Percentiles rank a stretch among this genome's conserved stretches.
phyloP scores from a whole-genome alignment of 2,888 invertebrate genomes.

The Athrips mouffetella region DNA sequence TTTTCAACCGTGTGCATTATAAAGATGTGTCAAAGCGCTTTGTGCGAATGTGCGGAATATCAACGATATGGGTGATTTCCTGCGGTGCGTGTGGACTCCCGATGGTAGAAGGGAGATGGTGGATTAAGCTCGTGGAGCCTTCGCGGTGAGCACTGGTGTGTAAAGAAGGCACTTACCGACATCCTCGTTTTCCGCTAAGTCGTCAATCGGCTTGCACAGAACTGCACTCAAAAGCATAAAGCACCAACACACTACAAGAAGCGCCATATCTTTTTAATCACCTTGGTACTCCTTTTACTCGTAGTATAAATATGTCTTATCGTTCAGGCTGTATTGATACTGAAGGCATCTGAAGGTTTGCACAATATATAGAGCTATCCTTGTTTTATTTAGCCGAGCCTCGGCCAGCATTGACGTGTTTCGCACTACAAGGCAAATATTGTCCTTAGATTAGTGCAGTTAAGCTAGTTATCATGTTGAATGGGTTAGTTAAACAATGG shows the following conservation, averaged over 20 bases:
- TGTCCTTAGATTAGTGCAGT: background rate
- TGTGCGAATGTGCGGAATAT: too few relatives aligned
- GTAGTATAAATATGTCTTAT: too few relatives aligned
- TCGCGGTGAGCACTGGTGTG: too few relatives aligned
- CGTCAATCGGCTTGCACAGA: background rate
- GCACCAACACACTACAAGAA: background rate
- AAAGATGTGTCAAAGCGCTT: too few relatives aligned
- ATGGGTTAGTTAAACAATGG: conserved; percentile 4
- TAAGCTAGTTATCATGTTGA: background rate
- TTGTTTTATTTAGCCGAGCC: background rate
- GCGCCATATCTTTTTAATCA: background rate
- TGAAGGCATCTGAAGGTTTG: too few relatives aligned
- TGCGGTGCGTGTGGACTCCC: too few relatives aligned
- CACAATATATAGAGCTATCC: background rate
- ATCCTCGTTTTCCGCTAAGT: background rate
- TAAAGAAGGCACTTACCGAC: too few relatives aligned
- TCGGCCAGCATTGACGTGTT: conserved; percentile 3
- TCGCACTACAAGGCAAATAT: conserved; percentile 2
- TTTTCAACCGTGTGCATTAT: too few relatives aligned
- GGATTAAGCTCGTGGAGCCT: too few relatives aligned
- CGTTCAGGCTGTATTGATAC: too few relatives aligned
- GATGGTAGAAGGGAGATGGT: too few relatives aligned
- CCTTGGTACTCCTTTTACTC: background rate
- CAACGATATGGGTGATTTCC: too few relatives aligned
- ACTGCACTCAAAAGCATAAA: background rate